Evolutionary conservation across 2,113 vertebrate species (phyloP), one percentile per base, ranked within the genome.

Genomic region (Pangasianodon gigas): DNA sequence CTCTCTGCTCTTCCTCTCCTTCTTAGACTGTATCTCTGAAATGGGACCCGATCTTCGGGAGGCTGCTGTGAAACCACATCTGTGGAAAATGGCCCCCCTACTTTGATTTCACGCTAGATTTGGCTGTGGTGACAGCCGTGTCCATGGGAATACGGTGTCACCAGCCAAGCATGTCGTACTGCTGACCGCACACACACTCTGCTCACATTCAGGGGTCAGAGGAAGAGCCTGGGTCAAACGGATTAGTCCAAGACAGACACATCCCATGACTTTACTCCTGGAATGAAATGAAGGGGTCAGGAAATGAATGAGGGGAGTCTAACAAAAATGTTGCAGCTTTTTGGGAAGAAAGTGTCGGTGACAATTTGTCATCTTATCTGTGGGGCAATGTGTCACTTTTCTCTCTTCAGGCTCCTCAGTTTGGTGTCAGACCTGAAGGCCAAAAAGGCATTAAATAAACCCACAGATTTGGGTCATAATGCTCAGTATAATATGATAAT

Each of bases 21-120:
- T 62, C 67, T 37, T 2, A 60, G 37, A 29, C 74, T 74, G 37
- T 89, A 46, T 91, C 85, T 90, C 69, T 90, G 89, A 83, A 91
- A 89, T 24, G 54, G 75, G 89, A 91, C 54, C 80, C 69, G 19
- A 11, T 86, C 85, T 87, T 67, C 71, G 48, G 81, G 81, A 54
- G 62, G 46, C 52, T 54, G 48, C 83, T 32, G 54, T 88, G 92
- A 92, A 85, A 88, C 65, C 54, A 86, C 87, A 85, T 89, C 84
- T 90, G 92, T 75, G 41, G 75, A 90, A 85, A 77, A 67, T 44
- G 54, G 19, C 52, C 89, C 37, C 85, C 29, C 75, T 11, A 9
- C 90, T 85, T 82, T 86, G 82, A 84, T 89, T 89, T 91, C 90
- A 90, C 83, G 37, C 86, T 91, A 71, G 71, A 88, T 83, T 89